A percentile compares a stretch with the other conserved stretches of the same genome.
Conservation (phyloP, 2,888 invertebrate species). For the Liopterus haemorrhoidalis region DNA sequence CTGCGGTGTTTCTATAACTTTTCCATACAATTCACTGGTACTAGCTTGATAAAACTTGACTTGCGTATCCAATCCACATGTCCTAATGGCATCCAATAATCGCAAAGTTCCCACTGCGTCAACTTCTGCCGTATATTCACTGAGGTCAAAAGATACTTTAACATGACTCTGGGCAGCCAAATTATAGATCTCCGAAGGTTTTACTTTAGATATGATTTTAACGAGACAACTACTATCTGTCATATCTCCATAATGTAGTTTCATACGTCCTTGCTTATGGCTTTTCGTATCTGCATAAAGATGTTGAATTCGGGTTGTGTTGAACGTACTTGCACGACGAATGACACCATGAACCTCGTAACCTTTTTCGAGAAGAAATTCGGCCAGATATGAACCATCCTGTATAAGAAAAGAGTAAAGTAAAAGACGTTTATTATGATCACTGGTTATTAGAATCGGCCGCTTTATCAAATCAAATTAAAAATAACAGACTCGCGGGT, state of each 20-base stretch:
- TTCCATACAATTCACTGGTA: conserved; percentile 91
- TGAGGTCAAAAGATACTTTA: conserved; percentile 96
- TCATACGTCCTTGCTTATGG: conserved; percentile 84
- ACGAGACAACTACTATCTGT: conserved; percentile 94
- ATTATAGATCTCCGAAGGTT: conserved; percentile 94
- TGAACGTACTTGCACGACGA: conserved; percentile 90
- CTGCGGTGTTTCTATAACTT: conserved; percentile 88
- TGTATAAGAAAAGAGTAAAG: too few species aligned
- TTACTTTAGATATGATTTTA: conserved; percentile 68
- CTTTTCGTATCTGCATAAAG: conserved; percentile 85
- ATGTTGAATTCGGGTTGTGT: conserved; percentile 93
- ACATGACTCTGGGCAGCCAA: conserved; percentile 98
- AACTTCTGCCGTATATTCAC: conserved; percentile 98
- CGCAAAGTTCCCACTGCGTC: conserved; percentile 92
- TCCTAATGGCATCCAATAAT: conserved; percentile 84
- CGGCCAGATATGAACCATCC: conserved; percentile 98
- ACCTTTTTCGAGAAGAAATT: conserved; percentile 84
- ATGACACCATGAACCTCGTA: conserved; percentile 96
- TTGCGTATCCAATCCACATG: conserved; percentile 73
- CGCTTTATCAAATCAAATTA: too few species aligned
- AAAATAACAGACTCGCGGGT: too few species aligned
- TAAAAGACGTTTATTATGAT: too few species aligned
- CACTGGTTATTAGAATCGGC: too few species aligned
- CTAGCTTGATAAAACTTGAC: conserved; percentile 93
- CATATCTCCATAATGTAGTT: conserved; percentile 97